These are phyloP conservation scores for Ploceus nigricollis DNA, from an alignment of 2,113 vertebrate species.

Conservation along the genomic window DNA sequence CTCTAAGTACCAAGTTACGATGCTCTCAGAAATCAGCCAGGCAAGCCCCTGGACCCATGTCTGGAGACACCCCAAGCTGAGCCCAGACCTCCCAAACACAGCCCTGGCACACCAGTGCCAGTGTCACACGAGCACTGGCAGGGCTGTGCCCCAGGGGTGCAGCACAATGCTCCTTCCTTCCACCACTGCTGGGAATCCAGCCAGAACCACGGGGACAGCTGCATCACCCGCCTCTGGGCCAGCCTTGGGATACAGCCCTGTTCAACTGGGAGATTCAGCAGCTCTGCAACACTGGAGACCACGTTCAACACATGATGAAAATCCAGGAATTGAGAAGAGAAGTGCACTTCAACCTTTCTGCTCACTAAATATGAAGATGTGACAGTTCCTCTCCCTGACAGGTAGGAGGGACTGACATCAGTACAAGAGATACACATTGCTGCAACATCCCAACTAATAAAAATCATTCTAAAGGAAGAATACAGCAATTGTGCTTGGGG, in stretches of 20 bases:
- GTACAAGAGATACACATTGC: background rate
- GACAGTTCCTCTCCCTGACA: background rate
- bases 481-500: background rate
- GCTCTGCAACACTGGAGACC: background rate
- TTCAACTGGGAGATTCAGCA: fast-evolving
- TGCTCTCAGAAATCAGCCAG: background rate
- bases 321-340: background rate
- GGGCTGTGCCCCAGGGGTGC: fast-evolving
- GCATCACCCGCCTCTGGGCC: fast-evolving
- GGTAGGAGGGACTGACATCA: background rate
- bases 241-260: fast-evolving
- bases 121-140: fast-evolving
- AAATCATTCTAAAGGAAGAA: background rate
- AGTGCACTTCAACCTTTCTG: background rate
- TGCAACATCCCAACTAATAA: background rate
- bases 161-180: fast-evolving
- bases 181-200: fast-evolving
- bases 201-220: fast-evolving
- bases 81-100: fast-evolving
- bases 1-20: fast-evolving
- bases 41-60: fast-evolving
- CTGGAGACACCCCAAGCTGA: fast-evolving
- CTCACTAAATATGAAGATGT: background rate
- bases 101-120: fast-evolving
- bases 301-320: fast-evolving